Evolutionary conservation across 2,797 vertebrate genomes (phyloP), one percentile per base, ranked within the genome.

Genomic region (Rhinoraja longicauda): DNA sequence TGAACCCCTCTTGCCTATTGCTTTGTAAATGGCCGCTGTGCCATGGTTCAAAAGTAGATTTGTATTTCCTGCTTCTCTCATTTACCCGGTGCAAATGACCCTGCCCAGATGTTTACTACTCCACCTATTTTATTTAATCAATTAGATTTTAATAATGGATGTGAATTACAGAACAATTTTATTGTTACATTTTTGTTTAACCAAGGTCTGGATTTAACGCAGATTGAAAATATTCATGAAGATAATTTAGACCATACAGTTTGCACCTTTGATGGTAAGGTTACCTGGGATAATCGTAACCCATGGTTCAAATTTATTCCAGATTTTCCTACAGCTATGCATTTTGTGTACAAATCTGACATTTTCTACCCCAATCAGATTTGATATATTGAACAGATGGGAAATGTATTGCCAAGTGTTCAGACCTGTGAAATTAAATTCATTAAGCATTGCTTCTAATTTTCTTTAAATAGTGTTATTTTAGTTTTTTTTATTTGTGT

Each of bases 161-260:
- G 84, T 88, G n/a, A 88, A 92, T 73, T 92, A 75, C 4, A 92
- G 45, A 92, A n/a, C 10, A 90, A 73, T 73, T 70, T 15, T 75
- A 53, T 26, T 19, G 73, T 75, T 91, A 91, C 39, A 91, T 39
- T 13, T 78, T 24, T 53, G 24, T 91, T 91, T 53, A 72, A 75
- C 29, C 5, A 13, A 92, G 70, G 26, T 53, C 32, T 72, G 39
- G 13, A 73, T 29, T 19, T 91, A 5, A 64, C 45, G 12, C 91
- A 6, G 21, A 53, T 72, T 88, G 36, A 53, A 73, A 53, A 92
- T 29, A 72, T 26, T 9, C 26, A 29, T 73, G 1, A 92, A 24
- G 39, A 12, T 91, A 73, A 73, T 67, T 67, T 67, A n/a, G 59
- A 32, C 29, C 59, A 67, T 67, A 64, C 36, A 67, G 67, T 36